Conservation (phyloP, 2,797 vertebrate genomes). For the Nothura maculosa region DNA sequence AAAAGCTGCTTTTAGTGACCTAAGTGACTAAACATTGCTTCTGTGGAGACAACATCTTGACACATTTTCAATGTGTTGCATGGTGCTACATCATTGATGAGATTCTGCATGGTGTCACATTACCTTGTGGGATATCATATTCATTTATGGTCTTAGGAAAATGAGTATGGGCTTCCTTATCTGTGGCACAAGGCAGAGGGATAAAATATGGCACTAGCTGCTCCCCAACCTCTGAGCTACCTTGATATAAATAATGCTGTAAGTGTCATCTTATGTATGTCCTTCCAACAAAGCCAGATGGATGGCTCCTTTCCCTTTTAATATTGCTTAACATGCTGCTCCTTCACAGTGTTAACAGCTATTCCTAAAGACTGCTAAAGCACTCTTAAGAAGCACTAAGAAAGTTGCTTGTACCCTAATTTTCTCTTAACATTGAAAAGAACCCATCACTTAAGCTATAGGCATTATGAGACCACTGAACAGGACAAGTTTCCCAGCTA, state of each 20-base stretch:
- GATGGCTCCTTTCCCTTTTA: neutral
- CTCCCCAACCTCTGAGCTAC: neutral
- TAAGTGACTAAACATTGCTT: conserved; percentile 28
- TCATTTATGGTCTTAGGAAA: neutral
- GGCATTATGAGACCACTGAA: neutral
- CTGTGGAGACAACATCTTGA: conserved; percentile 19
- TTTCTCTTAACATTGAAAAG: conserved; percentile 6
- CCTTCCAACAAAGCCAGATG: conserved; percentile 19
- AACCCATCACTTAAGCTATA: neutral
- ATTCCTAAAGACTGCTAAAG: conserved; percentile 30
- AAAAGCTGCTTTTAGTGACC: conserved; percentile 67
- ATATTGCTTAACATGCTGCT: neutral
- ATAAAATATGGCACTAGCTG: neutral
- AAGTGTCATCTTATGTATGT: neutral
- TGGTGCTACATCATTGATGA: neutral
- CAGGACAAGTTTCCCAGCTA: neutral
- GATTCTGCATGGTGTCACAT: neutral
- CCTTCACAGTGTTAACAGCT: neutral
- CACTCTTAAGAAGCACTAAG: conserved; percentile 40
- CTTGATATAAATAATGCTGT: conserved; percentile 22
- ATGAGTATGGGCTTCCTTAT: neutral
- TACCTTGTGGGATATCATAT: neutral
- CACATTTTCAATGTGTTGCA: conserved; percentile 16
- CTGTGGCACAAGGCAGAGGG: neutral
- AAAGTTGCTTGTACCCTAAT: conserved; percentile 11